phyloP scores from a whole-genome alignment of 2,113 vertebrate genomes.

The Anguilla japonica region DNA sequence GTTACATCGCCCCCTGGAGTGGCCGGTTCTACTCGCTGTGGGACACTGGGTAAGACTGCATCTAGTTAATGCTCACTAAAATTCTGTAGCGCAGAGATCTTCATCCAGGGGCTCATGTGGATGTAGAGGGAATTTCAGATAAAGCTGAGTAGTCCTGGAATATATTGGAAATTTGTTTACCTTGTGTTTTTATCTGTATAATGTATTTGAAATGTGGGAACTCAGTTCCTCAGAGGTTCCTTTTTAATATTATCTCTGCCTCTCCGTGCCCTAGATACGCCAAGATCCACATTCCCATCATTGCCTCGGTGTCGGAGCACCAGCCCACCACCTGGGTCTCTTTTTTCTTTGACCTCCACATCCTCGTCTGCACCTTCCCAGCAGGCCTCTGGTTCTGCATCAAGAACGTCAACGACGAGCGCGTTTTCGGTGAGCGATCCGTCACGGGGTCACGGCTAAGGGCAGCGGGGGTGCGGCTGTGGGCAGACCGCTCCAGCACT shows the following conservation, averaged over 20 bases:
- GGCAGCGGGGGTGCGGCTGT: background rate
- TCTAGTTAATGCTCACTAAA: background rate
- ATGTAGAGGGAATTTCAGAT: background rate
- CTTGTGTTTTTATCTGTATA: too few species aligned
- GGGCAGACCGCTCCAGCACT: background rate
- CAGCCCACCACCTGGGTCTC: conserved; percentile 91
- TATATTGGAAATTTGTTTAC: too few species aligned
- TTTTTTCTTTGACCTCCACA: conserved; percentile 95
- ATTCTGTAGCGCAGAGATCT: background rate
- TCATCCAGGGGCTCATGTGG: background rate
- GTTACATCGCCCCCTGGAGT: conserved; percentile 98
- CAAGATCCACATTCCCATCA: conserved; percentile 99
- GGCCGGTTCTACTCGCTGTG: conserved; percentile 96
- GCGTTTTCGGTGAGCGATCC: conserved; percentile 81
- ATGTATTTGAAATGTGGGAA: background rate
- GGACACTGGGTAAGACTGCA: conserved; percentile 91
- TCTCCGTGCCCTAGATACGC: conserved; percentile 80
- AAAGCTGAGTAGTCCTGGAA: background rate
- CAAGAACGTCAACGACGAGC: conserved; percentile 89
- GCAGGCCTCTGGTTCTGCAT: conserved; percentile 94
- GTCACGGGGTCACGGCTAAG: too few species aligned
- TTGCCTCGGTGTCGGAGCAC: conserved; percentile 97
- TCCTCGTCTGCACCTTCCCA: conserved; percentile 98
- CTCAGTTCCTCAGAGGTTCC: background rate
- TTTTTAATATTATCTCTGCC: background rate